Evolutionary conservation across 2,888 invertebrate species (phyloP).

Genomic region (Notodromas monacha): DNA sequence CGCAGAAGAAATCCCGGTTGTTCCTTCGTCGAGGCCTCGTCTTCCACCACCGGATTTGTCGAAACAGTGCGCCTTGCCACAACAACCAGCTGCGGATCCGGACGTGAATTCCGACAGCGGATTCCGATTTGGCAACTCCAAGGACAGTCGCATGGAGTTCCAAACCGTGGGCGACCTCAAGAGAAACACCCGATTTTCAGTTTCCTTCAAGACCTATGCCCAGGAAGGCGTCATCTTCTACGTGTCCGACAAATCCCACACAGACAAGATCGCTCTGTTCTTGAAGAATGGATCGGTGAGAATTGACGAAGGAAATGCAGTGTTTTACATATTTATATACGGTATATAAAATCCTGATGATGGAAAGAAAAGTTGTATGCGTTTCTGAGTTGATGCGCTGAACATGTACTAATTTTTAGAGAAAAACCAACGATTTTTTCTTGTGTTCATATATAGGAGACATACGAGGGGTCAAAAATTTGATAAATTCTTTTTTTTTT

Average conservation of each 20-base stretch:
- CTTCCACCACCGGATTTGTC: neutral
- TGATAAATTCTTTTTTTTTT: too few species aligned
- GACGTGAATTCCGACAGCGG: conserved; percentile 8
- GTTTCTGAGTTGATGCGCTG: too few species aligned
- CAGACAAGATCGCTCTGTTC: conserved; percentile 37
- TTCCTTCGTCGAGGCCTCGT: neutral
- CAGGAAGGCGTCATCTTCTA: conserved; percentile 55
- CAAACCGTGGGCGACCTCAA: conserved; percentile 20
- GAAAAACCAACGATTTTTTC: too few species aligned
- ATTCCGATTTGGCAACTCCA: conserved; percentile 4
- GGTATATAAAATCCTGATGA: too few species aligned
- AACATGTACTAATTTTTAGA: too few species aligned
- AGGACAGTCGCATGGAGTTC: neutral
- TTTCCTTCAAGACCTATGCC: conserved; percentile 41
- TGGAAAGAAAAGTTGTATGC: too few species aligned
- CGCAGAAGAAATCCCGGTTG: neutral
- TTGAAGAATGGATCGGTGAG: conserved; percentile 35
- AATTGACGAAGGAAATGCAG: too few species aligned
- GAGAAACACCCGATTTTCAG: conserved; percentile 33
- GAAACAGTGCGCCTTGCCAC: conserved; percentile 9
- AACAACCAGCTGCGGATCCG: conserved; percentile 8
- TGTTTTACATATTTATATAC: too few species aligned
- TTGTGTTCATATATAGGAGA: too few species aligned
- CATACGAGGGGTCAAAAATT: too few species aligned
- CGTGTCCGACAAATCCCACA: conserved; percentile 24